Base-by-base conservation (phyloP, 2,888 invertebrate genomes). In the Diaphora mendica region DNA sequence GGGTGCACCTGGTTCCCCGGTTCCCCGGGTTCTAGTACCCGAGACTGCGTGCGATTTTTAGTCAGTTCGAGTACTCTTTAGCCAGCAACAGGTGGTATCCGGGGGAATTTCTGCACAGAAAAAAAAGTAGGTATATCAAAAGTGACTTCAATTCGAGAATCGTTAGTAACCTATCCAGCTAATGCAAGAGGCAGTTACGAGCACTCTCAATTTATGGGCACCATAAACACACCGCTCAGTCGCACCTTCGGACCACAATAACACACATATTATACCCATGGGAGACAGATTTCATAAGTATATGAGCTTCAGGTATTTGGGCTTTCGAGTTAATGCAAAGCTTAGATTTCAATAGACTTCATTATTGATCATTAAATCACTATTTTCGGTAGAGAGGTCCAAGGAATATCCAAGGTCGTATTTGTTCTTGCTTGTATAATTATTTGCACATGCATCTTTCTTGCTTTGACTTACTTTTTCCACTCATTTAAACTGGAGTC, bases 141-240 rank as follows among this genome's bases (percentile, higher is more conserved):
- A 77, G 74, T 65, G 79, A 77, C 3, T 73, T 70, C 13, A 35
- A 13, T 62, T 85, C 85, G 86, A 88, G 85, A 83, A 82, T 70
- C 76, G 0, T 0, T 73, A 51, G 88, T 90, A 86, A 48, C 59
- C 20, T 48, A 74, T 64, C 8, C 70, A 81, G 83, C 91, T 92
- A 92, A 92, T 92, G 93, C 90, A 81, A 78, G 79, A 81, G 82
- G 85, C 86, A 82, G 91, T 93, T 91, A 93, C 93, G 93, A 93
- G 86, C 93, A 93, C 93, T 93, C 92, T 87, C 86, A 88, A 90
- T 93, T 93, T 93, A 93, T 89, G 88, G 86, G 77, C 68, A 73
- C 82, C 90, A 90, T 93, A 93, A 93, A 93, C 88, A 79, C 85
- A 80, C 74, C 89, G 89, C 85, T 87, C 88, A 86, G 88, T 88